These are phyloP conservation scores for Dioctria rufipes DNA, from an alignment of 2,888 invertebrate genomes.

Conservation along the genomic window DNA sequence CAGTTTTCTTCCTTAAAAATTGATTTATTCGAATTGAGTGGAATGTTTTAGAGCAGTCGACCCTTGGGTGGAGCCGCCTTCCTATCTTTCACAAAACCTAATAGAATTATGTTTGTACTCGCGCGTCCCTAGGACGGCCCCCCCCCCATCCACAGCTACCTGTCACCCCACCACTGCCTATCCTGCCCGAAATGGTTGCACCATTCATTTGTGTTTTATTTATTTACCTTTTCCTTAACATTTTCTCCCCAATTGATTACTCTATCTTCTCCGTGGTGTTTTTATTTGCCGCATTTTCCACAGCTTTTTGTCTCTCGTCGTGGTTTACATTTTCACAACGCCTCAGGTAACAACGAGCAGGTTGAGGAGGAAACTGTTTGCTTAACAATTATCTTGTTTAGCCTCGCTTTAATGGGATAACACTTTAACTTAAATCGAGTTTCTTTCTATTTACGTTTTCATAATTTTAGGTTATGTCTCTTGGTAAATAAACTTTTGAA, in stretches of 20 bases:
- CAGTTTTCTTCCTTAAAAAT: background rate
- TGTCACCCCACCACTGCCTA: background rate
- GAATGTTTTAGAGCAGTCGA: conserved; percentile 39
- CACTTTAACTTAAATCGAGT: conserved; percentile 49
- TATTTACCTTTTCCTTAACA: conserved; percentile 45
- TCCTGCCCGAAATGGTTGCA: conserved; percentile 14
- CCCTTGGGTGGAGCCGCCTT: conserved; percentile 10
- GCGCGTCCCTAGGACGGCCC: conserved; percentile 14
- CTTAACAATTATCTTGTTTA: conserved; percentile 50
- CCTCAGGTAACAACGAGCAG: conserved; percentile 34
- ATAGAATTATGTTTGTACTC: conserved; percentile 40
- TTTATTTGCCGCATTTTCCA: conserved; percentile 45
- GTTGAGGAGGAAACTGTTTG: conserved; percentile 44
- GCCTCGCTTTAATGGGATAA: conserved; percentile 49
- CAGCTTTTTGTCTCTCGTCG: conserved; percentile 38
- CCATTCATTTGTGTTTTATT: conserved; percentile 46
- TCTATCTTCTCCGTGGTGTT: conserved; percentile 36
- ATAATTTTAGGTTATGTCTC: conserved; percentile 44
- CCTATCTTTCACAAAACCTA: conserved; percentile 20
- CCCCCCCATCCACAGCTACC: background rate
- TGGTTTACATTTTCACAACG: conserved; percentile 32
- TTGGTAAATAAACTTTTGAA: conserved; percentile 24
- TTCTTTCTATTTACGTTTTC: conserved; percentile 38
- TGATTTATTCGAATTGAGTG: conserved; percentile 48
- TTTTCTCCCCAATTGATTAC: conserved; percentile 47